phyloP scores from a whole-genome alignment of 2,113 vertebrate genomes.

The Chiloscyllium plagiosum region DNA sequence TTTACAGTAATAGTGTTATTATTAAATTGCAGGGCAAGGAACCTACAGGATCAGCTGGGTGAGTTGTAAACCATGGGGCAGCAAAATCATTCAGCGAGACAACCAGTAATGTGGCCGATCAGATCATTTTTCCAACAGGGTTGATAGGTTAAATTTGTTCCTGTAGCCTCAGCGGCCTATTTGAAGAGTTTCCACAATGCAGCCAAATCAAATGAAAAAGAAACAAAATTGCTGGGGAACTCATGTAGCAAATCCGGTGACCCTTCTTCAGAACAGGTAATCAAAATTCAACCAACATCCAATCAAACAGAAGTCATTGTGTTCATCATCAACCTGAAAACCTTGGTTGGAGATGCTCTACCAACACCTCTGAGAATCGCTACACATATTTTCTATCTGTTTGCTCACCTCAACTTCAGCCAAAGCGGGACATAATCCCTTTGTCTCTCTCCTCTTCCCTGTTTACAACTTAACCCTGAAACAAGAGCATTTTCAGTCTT shows the following conservation, averaged over 20 bases:
- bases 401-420: not conserved
- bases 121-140: not conserved
- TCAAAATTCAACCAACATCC: not conserved
- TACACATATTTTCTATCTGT: not conserved
- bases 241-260: too few species aligned
- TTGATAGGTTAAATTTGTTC: not conserved
- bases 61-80: not conserved
- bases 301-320: not conserved
- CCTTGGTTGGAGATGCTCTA: not conserved
- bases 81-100: not conserved
- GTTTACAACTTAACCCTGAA: not conserved
- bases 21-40: not conserved
- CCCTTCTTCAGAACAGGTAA: too few species aligned
- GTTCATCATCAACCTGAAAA: not conserved
- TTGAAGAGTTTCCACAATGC: not conserved
- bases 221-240: too few species aligned
- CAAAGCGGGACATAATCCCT: not conserved
- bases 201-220: not conserved
- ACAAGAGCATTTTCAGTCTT: not conserved
- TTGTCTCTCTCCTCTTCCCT: not conserved
- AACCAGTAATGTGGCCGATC: not conserved
- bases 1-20: not conserved
- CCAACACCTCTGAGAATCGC: not conserved
- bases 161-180: not conserved
- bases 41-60: not conserved